Conservation (phyloP, 2,888 invertebrate genomes). For the Callyntrura guangdongensis region DNA sequence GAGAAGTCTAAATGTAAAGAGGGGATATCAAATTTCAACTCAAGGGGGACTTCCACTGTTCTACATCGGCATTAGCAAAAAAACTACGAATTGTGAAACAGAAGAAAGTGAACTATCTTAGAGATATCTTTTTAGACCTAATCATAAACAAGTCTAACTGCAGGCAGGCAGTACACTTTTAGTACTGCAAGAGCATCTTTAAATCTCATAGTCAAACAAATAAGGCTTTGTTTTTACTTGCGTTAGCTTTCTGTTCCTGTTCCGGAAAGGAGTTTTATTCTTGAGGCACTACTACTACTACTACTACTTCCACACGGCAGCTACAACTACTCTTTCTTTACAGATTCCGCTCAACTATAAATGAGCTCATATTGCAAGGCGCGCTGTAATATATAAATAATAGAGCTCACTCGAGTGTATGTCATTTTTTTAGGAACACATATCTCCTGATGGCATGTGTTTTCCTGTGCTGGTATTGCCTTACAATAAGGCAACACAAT, state of each 20-base stretch:
- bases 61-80: background rate
- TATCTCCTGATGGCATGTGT: background rate
- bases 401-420: background rate
- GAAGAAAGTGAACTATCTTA: constrained; percentile 33
- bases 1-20: background rate
- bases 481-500: background rate
- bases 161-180: constrained; percentile 43
- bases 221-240: constrained; percentile 58
- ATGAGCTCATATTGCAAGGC: background rate
- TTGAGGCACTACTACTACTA: background rate
- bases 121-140: constrained; percentile 40
- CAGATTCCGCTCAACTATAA: background rate
- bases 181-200: constrained; percentile 43
- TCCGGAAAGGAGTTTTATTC: constrained; percentile 5
- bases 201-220: constrained; percentile 57
- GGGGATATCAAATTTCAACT: constrained; percentile 56
- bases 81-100: background rate
- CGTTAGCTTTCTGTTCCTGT: constrained; percentile 42
- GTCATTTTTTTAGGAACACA: background rate
- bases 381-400: background rate
- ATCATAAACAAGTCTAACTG: constrained; percentile 46
- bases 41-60: constrained; percentile 24
- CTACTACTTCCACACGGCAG: too few relatives aligned
- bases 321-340: background rate
- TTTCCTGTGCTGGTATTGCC: background rate